A percentile compares a stretch with the other conserved stretches of the same genome.
phyloP scores from a whole-genome alignment of 2,797 vertebrate genomes.

The Pteropus rufus region DNA sequence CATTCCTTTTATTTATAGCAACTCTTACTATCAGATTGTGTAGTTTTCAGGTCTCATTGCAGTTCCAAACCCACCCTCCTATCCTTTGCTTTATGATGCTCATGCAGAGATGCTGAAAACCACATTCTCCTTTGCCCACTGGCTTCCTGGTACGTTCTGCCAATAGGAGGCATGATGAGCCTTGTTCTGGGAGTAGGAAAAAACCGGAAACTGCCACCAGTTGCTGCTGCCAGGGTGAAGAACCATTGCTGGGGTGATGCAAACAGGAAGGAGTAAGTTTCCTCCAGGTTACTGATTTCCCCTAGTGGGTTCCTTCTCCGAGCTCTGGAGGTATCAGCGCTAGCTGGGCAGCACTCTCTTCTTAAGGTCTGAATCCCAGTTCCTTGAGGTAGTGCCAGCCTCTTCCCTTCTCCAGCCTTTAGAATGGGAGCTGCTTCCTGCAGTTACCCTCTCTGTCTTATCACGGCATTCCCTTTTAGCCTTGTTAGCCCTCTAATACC shows the following conservation, averaged over 20 bases:
- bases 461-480: too few species aligned
- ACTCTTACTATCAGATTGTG: background rate
- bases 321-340: background rate
- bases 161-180: constrained; percentile 13
- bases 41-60: background rate
- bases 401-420: background rate
- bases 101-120: background rate
- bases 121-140: background rate
- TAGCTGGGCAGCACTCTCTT: background rate
- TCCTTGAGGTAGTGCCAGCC: background rate
- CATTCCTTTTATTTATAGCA: background rate
- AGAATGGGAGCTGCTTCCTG: background rate
- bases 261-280: background rate
- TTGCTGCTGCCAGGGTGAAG: background rate
- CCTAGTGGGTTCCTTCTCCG: background rate
- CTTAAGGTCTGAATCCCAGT: background rate
- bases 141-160: background rate
- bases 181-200: background rate
- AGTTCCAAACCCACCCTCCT: background rate
- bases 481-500: background rate
- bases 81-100: background rate
- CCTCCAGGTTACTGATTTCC: background rate
- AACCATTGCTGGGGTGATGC: background rate
- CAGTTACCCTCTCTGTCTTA: background rate
- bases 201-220: background rate